A percentile compares a stretch with the other conserved stretches of the same genome.
Conservation (phyloP, 1,140 invertebrate species). For the Drosophila watanabei region DNA sequence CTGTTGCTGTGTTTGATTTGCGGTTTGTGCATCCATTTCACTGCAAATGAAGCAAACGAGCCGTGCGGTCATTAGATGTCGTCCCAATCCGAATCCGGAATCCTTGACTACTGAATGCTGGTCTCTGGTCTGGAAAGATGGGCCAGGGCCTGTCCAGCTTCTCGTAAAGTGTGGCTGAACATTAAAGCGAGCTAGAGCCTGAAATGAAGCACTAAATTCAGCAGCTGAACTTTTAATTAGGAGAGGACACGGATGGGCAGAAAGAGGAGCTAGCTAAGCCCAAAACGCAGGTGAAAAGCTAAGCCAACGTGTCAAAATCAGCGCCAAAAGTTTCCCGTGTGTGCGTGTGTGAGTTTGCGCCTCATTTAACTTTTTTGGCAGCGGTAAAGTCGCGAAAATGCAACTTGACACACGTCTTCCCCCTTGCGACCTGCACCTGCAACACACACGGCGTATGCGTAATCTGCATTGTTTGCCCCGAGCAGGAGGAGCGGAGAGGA, state of each 20-base stretch:
- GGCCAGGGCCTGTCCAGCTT: background rate
- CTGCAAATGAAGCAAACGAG: slow-evolving; percentile 82
- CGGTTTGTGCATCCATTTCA: slow-evolving; percentile 80
- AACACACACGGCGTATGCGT: slow-evolving; percentile 54
- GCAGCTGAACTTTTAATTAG: slow-evolving; percentile 72
- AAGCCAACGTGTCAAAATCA: slow-evolving; percentile 64
- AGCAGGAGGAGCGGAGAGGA: background rate
- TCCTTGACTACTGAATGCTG: slow-evolving; percentile 44
- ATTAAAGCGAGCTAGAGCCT: slow-evolving; percentile 43
- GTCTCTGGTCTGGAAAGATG: slow-evolving; percentile 15
- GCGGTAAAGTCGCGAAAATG: slow-evolving; percentile 32
- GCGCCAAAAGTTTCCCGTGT: slow-evolving; percentile 49
- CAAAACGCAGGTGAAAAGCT: slow-evolving; percentile 25
- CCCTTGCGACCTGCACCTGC: background rate
- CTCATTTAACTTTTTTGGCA: slow-evolving; percentile 66
- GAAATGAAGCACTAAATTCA: slow-evolving; percentile 34
- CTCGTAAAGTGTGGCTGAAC: slow-evolving; percentile 35
- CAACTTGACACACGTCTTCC: slow-evolving; percentile 52
- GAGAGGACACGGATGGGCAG: slow-evolving; percentile 3
- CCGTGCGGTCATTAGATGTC: slow-evolving; percentile 78
- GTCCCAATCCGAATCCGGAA: slow-evolving; percentile 14
- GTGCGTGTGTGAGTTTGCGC: slow-evolving; percentile 16
- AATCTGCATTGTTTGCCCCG: slow-evolving; percentile 42
- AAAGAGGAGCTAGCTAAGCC: background rate
- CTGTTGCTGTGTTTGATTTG: slow-evolving; percentile 75